Percentiles rank a stretch among this genome's conserved stretches.
phyloP scores from a whole-genome alignment of 2,888 invertebrate species.

The Thelaira solivaga region DNA sequence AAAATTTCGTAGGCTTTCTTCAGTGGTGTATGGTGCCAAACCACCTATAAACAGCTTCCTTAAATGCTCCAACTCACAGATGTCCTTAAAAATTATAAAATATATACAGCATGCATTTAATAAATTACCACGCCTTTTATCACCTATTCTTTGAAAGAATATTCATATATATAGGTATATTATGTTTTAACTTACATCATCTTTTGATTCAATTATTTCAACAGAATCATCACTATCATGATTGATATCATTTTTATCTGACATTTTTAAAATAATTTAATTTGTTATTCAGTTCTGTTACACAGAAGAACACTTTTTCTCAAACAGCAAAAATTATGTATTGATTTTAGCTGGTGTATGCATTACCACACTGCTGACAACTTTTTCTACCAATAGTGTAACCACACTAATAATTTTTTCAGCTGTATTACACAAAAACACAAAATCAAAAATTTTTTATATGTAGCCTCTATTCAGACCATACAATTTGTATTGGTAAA shows the following conservation, averaged over 20 bases:
- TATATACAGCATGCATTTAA: neutral
- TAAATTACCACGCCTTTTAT: neutral
- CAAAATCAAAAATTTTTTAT: no score
- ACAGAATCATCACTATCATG: slow-evolving; percentile 6
- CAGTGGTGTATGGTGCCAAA: slow-evolving; percentile 93
- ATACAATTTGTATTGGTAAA: no score
- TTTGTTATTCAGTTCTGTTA: neutral
- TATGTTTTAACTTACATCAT: slow-evolving; percentile 67
- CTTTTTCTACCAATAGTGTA: no score
- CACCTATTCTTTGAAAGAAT: no score
- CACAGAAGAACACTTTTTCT: neutral
- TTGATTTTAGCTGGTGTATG: slow-evolving; percentile 18
- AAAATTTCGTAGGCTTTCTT: slow-evolving; percentile 91
- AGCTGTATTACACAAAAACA: no score
- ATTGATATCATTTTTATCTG: neutral
- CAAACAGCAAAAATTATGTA: slow-evolving; percentile 33
- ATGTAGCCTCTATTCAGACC: no score
- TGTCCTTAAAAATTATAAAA: slow-evolving; percentile 68
- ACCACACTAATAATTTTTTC: no score
- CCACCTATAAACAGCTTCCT: slow-evolving; percentile 98
- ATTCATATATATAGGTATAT: no score
- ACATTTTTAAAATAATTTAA: neutral
- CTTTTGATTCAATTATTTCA: slow-evolving; percentile 51
- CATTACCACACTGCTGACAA: no score
- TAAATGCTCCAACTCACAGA: slow-evolving; percentile 82